phyloP scores from a whole-genome alignment of 2,113 vertebrate species.

The Protomyctophum bolini region DNA sequence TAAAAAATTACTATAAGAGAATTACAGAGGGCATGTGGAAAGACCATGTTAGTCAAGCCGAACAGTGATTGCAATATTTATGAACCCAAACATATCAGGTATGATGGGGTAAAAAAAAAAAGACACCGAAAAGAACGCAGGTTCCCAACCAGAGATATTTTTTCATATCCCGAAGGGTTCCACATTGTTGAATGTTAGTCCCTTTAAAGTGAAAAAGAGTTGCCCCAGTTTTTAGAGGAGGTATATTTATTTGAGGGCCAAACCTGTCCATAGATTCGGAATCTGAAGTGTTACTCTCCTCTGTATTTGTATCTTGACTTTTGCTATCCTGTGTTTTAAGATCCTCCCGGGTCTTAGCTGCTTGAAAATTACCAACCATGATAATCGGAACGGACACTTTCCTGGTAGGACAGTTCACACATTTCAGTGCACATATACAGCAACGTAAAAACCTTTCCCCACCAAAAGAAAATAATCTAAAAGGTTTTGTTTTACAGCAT shows the following conservation, averaged over 20 bases:
- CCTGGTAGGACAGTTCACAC: slow-evolving; percentile 71
- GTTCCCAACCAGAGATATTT: slow-evolving; percentile 2
- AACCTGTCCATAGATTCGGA: slow-evolving; percentile 67
- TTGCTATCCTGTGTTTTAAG: slow-evolving; percentile 49
- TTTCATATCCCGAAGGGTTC: not conserved
- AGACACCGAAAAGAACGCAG: slow-evolving; percentile 17
- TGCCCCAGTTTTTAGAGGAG: slow-evolving; percentile 26
- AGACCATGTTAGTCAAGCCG: slow-evolving; percentile 44
- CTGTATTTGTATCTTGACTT: slow-evolving; percentile 56
- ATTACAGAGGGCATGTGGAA: not conserved
- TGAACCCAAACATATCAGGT: not conserved
- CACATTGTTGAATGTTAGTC: slow-evolving; percentile 47
- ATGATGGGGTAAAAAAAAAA: slow-evolving; percentile 18
- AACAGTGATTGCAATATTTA: not conserved
- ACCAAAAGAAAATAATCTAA: too few species aligned
- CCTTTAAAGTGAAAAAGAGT: slow-evolving; percentile 6
- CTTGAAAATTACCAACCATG: slow-evolving; percentile 46
- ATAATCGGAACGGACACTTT: slow-evolving; percentile 59
- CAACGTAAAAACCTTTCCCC: not conserved
- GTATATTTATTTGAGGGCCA: slow-evolving; percentile 35
- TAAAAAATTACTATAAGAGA: not conserved
- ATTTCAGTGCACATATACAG: slow-evolving; percentile 42
- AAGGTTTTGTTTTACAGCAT: not conserved
- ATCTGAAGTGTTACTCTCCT: slow-evolving; percentile 47
- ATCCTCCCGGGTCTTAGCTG: slow-evolving; percentile 45